Percentiles rank a stretch among this genome's conserved stretches.
Conservation (phyloP, 2,797 vertebrate genomes). For the Scomberomorus guttatus region DNA sequence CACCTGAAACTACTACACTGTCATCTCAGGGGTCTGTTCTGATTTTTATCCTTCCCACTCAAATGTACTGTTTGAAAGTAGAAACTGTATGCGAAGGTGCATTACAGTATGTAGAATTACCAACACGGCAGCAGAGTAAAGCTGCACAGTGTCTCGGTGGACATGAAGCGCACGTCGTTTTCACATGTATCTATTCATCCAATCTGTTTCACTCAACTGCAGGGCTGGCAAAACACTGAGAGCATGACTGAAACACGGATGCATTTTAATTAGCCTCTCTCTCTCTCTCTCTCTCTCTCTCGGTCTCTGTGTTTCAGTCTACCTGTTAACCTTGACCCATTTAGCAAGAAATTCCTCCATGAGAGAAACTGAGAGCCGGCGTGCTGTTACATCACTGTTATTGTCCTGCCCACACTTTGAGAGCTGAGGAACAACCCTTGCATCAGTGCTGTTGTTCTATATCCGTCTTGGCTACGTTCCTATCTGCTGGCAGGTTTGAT, state of each 20-base stretch:
- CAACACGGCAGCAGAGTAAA: background rate
- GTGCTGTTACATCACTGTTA: constrained; percentile 53
- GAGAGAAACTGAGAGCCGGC: constrained; percentile 53
- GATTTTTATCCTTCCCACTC: constrained; percentile 16
- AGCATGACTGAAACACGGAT: constrained; percentile 20
- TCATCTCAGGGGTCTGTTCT: constrained; percentile 16
- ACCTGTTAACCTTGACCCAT: background rate
- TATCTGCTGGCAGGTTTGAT: background rate
- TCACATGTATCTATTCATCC: background rate
- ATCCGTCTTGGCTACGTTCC: constrained; percentile 5
- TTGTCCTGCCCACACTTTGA: constrained; percentile 30
- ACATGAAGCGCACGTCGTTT: background rate
- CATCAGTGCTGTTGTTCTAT: constrained; percentile 31
- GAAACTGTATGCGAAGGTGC: background rate
- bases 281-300: constrained; percentile 12
- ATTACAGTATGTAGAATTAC: background rate
- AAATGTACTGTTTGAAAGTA: background rate
- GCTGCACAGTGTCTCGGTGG: background rate
- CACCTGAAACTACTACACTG: background rate
- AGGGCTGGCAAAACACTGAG: background rate
- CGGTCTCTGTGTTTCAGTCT: constrained; percentile 21
- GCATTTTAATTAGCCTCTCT: background rate
- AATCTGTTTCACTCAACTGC: background rate
- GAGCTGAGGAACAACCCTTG: background rate
- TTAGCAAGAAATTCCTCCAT: constrained; percentile 30